Conservation (phyloP, 2,888 invertebrate species). For the Ophion obscuratus region DNA sequence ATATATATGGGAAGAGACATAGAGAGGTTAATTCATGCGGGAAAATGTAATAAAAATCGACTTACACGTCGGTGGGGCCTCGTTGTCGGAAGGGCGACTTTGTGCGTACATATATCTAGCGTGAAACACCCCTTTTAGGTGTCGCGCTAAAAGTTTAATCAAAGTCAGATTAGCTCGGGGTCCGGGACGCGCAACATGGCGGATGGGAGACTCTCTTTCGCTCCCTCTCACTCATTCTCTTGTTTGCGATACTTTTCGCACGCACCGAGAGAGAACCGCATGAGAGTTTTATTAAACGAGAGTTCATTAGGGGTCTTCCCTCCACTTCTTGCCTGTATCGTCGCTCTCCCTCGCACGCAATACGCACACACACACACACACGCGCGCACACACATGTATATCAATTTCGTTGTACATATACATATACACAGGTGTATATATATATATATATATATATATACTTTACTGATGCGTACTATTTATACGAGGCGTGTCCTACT, state of each 20-base stretch:
- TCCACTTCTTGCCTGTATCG: not conserved
- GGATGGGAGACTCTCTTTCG: constrained; percentile 36
- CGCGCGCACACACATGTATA: constrained; percentile 71
- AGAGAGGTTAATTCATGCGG: constrained; percentile 69
- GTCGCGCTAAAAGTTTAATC: constrained; percentile 83
- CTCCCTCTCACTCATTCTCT: constrained; percentile 1
- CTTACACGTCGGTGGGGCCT: constrained; percentile 75
- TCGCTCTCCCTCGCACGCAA: constrained; percentile 3
- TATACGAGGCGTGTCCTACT: constrained; percentile 67
- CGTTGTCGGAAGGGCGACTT: constrained; percentile 62
- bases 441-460: no score
- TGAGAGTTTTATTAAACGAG: constrained; percentile 80
- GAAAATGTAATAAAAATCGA: constrained; percentile 82
- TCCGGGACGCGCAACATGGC: constrained; percentile 62
- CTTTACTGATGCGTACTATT: constrained; percentile 64
- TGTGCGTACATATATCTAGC: constrained; percentile 54
- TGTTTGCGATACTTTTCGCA: constrained; percentile 11
- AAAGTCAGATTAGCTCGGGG: constrained; percentile 82
- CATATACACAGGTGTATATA: no score
- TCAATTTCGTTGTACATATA: constrained; percentile 44
- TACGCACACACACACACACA: constrained; percentile 20
- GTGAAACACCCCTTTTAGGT: constrained; percentile 77
- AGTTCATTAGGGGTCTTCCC: constrained; percentile 78
- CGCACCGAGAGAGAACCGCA: constrained; percentile 42
- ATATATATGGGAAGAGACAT: constrained; percentile 1